phyloP scores from a whole-genome alignment of 2,113 vertebrate species.

The Synchiropus splendidus region DNA sequence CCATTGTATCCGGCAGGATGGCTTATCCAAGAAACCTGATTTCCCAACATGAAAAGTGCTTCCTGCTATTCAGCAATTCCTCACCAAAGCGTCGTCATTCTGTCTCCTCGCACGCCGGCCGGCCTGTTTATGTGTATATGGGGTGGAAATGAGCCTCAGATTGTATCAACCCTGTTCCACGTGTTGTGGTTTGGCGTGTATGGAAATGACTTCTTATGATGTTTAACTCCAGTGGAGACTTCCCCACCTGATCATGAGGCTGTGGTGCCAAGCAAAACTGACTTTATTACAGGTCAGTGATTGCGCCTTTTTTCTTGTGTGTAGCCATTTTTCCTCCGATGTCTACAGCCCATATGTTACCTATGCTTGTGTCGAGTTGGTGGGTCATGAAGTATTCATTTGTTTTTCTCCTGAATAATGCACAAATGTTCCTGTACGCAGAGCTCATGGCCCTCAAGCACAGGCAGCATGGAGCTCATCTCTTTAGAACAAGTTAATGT shows the following conservation, averaged over 20 bases:
- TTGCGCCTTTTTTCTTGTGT: slow-evolving; percentile 9
- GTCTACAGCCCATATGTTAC: slow-evolving; percentile 1
- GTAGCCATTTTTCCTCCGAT: slow-evolving; percentile 2
- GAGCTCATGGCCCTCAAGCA: too few relatives aligned
- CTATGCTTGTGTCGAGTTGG: not conserved
- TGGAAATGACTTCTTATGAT: slow-evolving; percentile 39
- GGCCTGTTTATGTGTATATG: slow-evolving; percentile 13
- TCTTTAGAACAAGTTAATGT: too few relatives aligned
- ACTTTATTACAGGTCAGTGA: slow-evolving; percentile 29
- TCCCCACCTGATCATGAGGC: slow-evolving; percentile 11
- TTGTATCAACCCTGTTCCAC: slow-evolving; percentile 14
- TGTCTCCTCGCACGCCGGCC: slow-evolving; percentile 36
- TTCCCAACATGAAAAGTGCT: slow-evolving; percentile 42
- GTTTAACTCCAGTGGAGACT: slow-evolving; percentile 35
- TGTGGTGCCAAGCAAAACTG: not conserved
- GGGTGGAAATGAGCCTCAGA: slow-evolving; percentile 35
- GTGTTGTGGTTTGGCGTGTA: slow-evolving; percentile 9
- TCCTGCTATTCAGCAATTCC: slow-evolving; percentile 47
- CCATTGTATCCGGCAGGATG: too few relatives aligned
- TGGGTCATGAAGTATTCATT: slow-evolving; percentile 55
- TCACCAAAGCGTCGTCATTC: slow-evolving; percentile 27
- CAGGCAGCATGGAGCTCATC: too few relatives aligned
- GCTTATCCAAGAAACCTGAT: slow-evolving; percentile 43
- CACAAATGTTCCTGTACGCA: slow-evolving; percentile 32
- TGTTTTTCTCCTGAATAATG: slow-evolving; percentile 54